Evolutionary conservation across 2,888 invertebrate genomes (phyloP).

Genomic region (Protophormia terraenovae): DNA sequence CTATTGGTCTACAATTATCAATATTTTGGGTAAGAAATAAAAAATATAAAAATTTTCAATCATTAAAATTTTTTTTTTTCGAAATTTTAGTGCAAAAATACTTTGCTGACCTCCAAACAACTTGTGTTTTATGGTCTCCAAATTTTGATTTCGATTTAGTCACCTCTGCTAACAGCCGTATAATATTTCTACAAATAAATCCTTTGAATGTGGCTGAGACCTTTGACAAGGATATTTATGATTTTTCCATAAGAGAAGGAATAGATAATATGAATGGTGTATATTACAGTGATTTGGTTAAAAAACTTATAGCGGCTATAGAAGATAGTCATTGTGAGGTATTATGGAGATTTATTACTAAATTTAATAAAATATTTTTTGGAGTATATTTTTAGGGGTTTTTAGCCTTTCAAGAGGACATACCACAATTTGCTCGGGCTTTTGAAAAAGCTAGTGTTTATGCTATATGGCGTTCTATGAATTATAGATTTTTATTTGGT

Average conservation of each 20-base stretch:
- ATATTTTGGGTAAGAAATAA: slow-evolving; percentile 54
- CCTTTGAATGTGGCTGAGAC: slow-evolving; percentile 23
- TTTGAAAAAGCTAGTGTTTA: slow-evolving; percentile 74
- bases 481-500: slow-evolving; percentile 74
- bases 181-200: slow-evolving; percentile 56
- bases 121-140: slow-evolving; percentile 64
- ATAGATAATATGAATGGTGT: slow-evolving; percentile 25
- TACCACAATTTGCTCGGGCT: slow-evolving; percentile 71
- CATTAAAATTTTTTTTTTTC: background rate
- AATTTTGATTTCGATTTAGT: slow-evolving; percentile 47
- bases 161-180: background rate
- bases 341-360: background rate
- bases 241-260: slow-evolving; percentile 32
- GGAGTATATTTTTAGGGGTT: slow-evolving; percentile 66
- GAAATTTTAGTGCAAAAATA: slow-evolving; percentile 62
- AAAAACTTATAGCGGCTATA: slow-evolving; percentile 64
- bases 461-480: slow-evolving; percentile 74
- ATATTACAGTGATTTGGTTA: slow-evolving; percentile 39
- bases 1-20: slow-evolving; percentile 61
- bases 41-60: background rate
- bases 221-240: slow-evolving; percentile 56
- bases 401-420: slow-evolving; percentile 76
- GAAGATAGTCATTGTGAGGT: slow-evolving; percentile 68
- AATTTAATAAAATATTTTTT: background rate
- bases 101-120: slow-evolving; percentile 57